Percentiles rank a stretch among this genome's conserved stretches.
Evolutionary conservation across 2,888 invertebrate species (phyloP).

Genomic region (Fragum fragum): DNA sequence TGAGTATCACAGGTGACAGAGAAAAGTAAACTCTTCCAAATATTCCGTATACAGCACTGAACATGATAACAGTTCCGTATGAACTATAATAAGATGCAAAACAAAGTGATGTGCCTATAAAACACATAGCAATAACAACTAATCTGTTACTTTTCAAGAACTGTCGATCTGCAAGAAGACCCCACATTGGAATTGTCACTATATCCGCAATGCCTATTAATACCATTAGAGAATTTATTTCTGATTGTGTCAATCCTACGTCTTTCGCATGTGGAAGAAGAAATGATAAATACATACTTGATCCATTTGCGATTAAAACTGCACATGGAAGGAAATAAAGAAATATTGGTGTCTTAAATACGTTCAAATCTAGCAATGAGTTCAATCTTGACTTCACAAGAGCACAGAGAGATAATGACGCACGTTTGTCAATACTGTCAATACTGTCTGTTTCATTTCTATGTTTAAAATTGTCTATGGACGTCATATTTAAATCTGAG

Average conservation of each 20-base stretch:
- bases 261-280: slow-evolving; percentile 66
- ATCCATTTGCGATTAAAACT: slow-evolving; percentile 15
- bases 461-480: slow-evolving; percentile 29
- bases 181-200: slow-evolving; percentile 46
- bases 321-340: slow-evolving; percentile 18
- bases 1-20: slow-evolving; percentile 67
- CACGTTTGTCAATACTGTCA: not conserved
- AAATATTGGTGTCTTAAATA: slow-evolving; percentile 14
- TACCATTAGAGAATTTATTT: slow-evolving; percentile 53
- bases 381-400: not conserved
- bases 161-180: slow-evolving; percentile 57
- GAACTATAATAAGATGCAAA: slow-evolving; percentile 53
- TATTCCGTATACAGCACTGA: slow-evolving; percentile 66
- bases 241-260: slow-evolving; percentile 45
- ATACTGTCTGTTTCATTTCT: not conserved
- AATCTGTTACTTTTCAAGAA: slow-evolving; percentile 48
- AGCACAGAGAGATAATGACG: not conserved
- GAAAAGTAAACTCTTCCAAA: slow-evolving; percentile 69
- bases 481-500: slow-evolving; percentile 35
- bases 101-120: slow-evolving; percentile 39
- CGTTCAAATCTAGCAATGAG: not conserved
- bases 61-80: slow-evolving; percentile 59
- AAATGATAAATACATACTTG: slow-evolving; percentile 33
- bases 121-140: slow-evolving; percentile 38
- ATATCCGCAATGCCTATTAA: slow-evolving; percentile 57